A percentile compares a stretch with the other conserved stretches of the same genome.
phyloP scores from a whole-genome alignment of 2,888 invertebrate species.

The Lasioglossum vierecki region DNA sequence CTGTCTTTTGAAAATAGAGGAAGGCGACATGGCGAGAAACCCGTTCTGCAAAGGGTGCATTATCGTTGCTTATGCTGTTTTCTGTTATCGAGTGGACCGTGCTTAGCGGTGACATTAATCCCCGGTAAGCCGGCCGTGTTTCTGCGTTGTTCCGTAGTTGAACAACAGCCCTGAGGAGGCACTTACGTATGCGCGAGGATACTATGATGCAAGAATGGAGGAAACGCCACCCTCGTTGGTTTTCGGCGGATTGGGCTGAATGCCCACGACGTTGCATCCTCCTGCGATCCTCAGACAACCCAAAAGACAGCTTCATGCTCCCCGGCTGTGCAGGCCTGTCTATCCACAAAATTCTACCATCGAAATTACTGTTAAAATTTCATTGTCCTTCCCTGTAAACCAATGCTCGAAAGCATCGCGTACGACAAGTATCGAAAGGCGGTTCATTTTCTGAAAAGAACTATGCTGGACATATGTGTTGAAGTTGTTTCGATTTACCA shows the following conservation, averaged over 20 bases:
- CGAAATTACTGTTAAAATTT: not conserved
- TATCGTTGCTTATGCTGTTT: constrained; percentile 23
- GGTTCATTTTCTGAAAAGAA: no score
- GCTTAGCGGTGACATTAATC: constrained; percentile 81
- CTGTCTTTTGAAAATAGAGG: not conserved
- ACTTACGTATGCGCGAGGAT: constrained; percentile 78
- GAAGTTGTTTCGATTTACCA: no score
- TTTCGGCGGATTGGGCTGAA: constrained; percentile 82
- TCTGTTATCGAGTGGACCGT: constrained; percentile 67
- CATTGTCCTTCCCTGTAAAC: not conserved
- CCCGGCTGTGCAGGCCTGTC: not conserved
- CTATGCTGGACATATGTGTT: no score
- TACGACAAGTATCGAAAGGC: no score
- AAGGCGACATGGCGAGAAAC: not conserved
- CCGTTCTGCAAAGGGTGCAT: constrained; percentile 8
- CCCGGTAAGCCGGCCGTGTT: constrained; percentile 76
- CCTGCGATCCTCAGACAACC: constrained; percentile 43
- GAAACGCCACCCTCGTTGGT: constrained; percentile 80
- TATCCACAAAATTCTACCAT: not conserved
- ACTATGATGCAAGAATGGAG: constrained; percentile 62
- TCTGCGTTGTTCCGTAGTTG: constrained; percentile 45
- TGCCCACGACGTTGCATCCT: constrained; percentile 77
- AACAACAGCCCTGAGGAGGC: constrained; percentile 42
- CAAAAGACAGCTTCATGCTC: constrained; percentile 26
- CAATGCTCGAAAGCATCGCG: no score